Evolutionary conservation across 2,888 invertebrate species (phyloP), one percentile per base, ranked within the genome.

Genomic region (Tachina fera): DNA sequence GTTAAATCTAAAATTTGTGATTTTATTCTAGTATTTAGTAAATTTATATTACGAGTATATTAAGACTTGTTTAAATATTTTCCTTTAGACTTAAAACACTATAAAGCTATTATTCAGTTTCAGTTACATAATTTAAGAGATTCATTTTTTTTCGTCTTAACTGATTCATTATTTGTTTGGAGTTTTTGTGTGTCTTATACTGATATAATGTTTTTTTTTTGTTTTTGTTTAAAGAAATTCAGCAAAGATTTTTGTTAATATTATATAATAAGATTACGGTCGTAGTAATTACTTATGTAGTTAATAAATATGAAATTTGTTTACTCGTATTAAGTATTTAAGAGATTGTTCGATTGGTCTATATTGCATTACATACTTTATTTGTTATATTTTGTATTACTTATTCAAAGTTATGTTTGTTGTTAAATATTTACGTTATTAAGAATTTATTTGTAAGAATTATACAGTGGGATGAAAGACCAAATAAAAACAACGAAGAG

Each of bases 91-190:
- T 91, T 91, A 91, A 89, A 87, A 89, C 53, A 88, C 91, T 91
- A 91, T 91, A 91, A 91, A 91, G 91, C 91, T 91, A 90, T 91
- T 90, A 61, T 90, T 91, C 88, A 90, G 90, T 90, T 90, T 87
- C 88, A 90, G 90, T 90, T 89, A 82, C 80, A 78, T 82, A 76
- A 79, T 74, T 87, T 49, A 82, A 86, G 78, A 78, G 60, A 68
- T 60, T 74, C 47, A n/a, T n/a, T 22, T 82, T 31, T 45, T 22
- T 45, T 14, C 31, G 31, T 19, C 53, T 22, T 65, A 45, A 19
- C 53, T 74, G 53, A 22, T 65, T 72, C 11, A 71, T 63, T 49
- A 65, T 39, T 63, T 65, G 16, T 56, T 65, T 53, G 60, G 53
- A 53, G 43, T 45, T 75, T 51, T 67, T 71, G 6, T 43, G 53